Evolutionary conservation across 1,140 invertebrate species (phyloP).

Genomic region (Diabrotica virgifera): DNA sequence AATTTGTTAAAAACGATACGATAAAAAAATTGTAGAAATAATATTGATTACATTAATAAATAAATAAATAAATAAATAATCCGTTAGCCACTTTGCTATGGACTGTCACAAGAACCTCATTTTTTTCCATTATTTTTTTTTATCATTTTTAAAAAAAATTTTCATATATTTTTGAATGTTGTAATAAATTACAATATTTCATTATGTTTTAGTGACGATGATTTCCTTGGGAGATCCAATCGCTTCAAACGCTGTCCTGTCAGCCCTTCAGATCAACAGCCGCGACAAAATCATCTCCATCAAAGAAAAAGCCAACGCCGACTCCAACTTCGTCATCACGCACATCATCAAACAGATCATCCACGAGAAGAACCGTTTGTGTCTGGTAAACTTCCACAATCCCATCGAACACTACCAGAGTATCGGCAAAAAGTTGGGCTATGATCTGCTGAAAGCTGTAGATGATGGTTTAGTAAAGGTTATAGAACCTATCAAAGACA

Average conservation of each 20-base stretch:
- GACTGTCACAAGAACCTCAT: no score
- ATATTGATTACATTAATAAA: no score
- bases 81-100: no score
- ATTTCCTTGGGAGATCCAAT: slow-evolving; percentile 25
- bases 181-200: no score
- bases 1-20: no score
- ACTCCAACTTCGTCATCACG: slow-evolving; percentile 68
- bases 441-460: slow-evolving; percentile 60
- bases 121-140: no score
- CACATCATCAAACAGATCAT: slow-evolving; percentile 56
- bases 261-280: slow-evolving; percentile 41
- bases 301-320: slow-evolving; percentile 64
- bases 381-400: slow-evolving; percentile 67
- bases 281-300: slow-evolving; percentile 57
- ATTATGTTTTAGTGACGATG: slow-evolving; percentile 2
- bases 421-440: slow-evolving; percentile 68
- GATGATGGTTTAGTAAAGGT: slow-evolving; percentile 55
- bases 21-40: no score
- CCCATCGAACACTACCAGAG: slow-evolving; percentile 68
- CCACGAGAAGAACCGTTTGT: slow-evolving; percentile 53
- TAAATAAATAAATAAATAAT: no score
- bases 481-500: slow-evolving; percentile 56
- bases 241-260: slow-evolving; percentile 32
- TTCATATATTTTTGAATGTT: no score
- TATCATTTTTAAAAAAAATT: no score